Base-by-base conservation (phyloP, 2,888 invertebrate species). In the Calameuta pallipes region DNA sequence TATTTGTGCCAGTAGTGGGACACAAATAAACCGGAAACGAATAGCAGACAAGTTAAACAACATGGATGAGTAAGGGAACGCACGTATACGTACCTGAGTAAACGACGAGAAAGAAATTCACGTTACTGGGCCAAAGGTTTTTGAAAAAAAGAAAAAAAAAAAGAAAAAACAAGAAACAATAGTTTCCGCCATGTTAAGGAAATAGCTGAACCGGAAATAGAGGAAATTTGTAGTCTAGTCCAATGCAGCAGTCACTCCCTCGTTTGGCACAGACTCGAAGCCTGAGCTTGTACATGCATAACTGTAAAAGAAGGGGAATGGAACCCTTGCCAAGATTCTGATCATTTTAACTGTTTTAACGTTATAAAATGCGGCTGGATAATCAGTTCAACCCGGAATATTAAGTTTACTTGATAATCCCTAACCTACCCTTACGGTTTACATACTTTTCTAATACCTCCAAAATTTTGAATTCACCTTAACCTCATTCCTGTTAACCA, bases 101-200 rank as follows among this genome's bases (percentile, higher is more conserved):
- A 56, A 56, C 23, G 9, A 23, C 56, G 6, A 56, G 23, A n/a
- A 75, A 69, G 12, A 74, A 74, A 74, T 15, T 3, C 6, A 15
- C 30, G 74, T 6, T 33, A 74, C 11, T 34, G 69, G 74, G 33
- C 13, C n/a, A 35, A 36, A 35, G 69, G 12, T 36, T 31, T 77
- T 77, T 3, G 11, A 31, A 1, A 13, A 13, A 69, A 75, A 75
- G 75, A 41, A 30, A 9, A 69, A 75, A 75, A 78, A 41, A 30
- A 9, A 30, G 37, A 4, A 35, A 68, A 78, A 78, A 78, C 78
- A 75, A 71, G 78, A 78, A 78, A 78, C 78, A 75, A 78, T 75
- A 75, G 78, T 78, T 75, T 75, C 75, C 75, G 75, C 69, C 75
- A 74, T 75, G 78, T 33, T 74, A 34, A 36, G 73, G 35, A 78